These are phyloP conservation scores for Xerus rutilus DNA, from an alignment of 2,797 vertebrate genomes.

Conservation along the genomic window DNA sequence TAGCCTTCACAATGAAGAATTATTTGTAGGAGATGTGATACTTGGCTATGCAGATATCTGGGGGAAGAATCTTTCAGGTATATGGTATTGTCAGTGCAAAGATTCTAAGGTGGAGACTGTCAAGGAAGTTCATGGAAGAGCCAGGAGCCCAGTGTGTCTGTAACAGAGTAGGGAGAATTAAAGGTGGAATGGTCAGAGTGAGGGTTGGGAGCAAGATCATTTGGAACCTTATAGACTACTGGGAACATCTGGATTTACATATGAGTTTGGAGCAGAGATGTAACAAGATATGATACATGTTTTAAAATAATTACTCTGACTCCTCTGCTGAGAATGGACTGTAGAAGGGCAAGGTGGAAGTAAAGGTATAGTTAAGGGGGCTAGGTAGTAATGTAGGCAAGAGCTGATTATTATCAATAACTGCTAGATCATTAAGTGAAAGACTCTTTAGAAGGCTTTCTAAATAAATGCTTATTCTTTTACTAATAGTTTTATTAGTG, in stretches of 20 bases:
- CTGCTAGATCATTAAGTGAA: neutral
- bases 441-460: neutral
- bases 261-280: neutral
- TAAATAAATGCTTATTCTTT: neutral
- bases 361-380: neutral
- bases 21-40: neutral
- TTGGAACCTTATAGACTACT: neutral
- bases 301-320: neutral
- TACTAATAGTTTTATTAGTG: too few relatives aligned
- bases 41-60: neutral
- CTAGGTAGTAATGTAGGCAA: neutral
- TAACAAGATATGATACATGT: neutral
- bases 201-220: neutral
- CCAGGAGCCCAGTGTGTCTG: neutral
- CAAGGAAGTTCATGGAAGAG: neutral
- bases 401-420: neutral
- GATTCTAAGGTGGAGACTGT: neutral
- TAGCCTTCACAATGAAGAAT: neutral
- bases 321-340: neutral
- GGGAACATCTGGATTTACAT: neutral
- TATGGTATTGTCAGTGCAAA: neutral
- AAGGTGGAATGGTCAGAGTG: neutral
- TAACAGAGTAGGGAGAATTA: neutral
- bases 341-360: neutral
- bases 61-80: neutral